Conservation (phyloP, 2,113 vertebrate genomes). For the Prunella himalayana region DNA sequence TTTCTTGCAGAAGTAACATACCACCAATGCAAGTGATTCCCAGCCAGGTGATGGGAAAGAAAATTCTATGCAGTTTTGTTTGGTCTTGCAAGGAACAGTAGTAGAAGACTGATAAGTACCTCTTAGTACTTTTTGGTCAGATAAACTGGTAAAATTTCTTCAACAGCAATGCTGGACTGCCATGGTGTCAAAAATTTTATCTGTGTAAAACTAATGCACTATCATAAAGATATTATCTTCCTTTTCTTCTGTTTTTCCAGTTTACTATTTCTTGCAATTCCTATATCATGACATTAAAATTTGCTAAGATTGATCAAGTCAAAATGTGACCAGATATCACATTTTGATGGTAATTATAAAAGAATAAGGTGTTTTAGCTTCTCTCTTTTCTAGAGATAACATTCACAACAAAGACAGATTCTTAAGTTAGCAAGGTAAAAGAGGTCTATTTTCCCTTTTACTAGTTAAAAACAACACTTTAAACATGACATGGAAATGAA, state of each 20-base stretch:
- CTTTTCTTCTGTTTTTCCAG: background rate
- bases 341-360: background rate
- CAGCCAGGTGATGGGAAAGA: background rate
- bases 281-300: background rate
- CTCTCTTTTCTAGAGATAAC: background rate
- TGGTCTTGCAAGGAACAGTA: background rate
- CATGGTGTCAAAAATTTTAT: background rate
- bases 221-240: background rate
- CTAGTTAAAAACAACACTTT: background rate
- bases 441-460: background rate
- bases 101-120: background rate
- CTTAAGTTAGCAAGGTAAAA: background rate
- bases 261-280: background rate
- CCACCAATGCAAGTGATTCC: background rate
- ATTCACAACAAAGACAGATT: background rate
- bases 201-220: background rate
- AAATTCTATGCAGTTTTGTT: background rate
- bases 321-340: background rate
- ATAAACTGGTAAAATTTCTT: background rate
- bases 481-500: background rate
- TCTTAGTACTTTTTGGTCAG: background rate
- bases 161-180: background rate
- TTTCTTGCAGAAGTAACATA: background rate
- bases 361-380: background rate
- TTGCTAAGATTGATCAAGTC: background rate